Percentiles rank a stretch among this genome's conserved stretches.
These are phyloP conservation scores for Drosophila lowei DNA, from an alignment of 1,140 invertebrate genomes.

Conservation along the genomic window DNA sequence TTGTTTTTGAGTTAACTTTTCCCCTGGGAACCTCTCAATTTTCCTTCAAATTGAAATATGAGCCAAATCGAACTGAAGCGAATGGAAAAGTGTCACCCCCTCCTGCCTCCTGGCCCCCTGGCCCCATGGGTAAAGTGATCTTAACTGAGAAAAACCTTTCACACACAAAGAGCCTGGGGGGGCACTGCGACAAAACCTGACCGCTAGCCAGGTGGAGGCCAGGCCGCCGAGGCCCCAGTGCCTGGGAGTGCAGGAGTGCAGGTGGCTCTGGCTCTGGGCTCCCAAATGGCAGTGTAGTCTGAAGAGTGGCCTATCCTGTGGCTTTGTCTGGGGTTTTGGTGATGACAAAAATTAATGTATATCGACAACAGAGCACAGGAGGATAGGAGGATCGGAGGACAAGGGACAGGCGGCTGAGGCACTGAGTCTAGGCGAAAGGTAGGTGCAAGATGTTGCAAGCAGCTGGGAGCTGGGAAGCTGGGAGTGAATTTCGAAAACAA, in stretches of 20 bases:
- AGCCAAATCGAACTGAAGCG: constrained; percentile 29
- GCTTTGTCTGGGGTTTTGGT: constrained; percentile 29
- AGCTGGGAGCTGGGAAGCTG: not conserved
- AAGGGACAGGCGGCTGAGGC: not conserved
- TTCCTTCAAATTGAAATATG: constrained; percentile 40
- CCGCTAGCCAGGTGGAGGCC: constrained; percentile 9
- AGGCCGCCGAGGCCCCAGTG: constrained; percentile 11
- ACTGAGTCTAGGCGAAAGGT: constrained; percentile 20
- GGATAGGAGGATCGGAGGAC: constrained; percentile 6
- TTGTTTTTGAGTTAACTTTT: constrained; percentile 12
- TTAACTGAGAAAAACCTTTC: constrained; percentile 33
- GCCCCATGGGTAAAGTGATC: constrained; percentile 3
- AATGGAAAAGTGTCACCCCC: constrained; percentile 3
- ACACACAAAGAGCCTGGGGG: constrained; percentile 35
- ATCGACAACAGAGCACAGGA: constrained; percentile 19
- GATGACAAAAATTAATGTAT: constrained; percentile 64
- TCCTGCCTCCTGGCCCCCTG: not conserved
- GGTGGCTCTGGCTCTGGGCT: constrained; percentile 38
- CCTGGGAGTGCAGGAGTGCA: constrained; percentile 26
- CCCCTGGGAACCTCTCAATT: constrained; percentile 18
- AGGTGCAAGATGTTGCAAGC: constrained; percentile 48
- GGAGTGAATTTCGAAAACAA: constrained; percentile 50
- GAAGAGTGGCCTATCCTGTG: constrained; percentile 13
- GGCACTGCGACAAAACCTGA: constrained; percentile 24
- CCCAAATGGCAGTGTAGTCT: constrained; percentile 25